Conservation (phyloP, 2,888 invertebrate species). For the Scaptomyza tumidula region DNA sequence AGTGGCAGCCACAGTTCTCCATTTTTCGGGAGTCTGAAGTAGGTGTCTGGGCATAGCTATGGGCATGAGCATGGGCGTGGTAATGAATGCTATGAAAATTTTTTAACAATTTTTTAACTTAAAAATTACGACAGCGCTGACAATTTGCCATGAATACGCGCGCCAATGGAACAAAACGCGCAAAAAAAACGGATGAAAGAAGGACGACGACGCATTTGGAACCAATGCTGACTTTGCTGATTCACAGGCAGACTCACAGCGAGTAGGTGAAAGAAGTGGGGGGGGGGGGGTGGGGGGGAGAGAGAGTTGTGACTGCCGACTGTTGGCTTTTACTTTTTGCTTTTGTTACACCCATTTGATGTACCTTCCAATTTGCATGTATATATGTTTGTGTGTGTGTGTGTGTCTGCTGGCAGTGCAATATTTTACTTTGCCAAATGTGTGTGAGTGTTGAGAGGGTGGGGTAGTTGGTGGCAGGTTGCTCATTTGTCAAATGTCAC, state of each 20-base stretch:
- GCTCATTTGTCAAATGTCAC: constrained; percentile 82
- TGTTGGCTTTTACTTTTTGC: constrained; percentile 57
- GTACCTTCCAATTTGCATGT: constrained; percentile 69
- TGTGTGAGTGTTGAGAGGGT: constrained; percentile 5
- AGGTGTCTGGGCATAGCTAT: constrained; percentile 10
- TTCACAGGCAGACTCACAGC: constrained; percentile 41
- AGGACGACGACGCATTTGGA: constrained; percentile 1
- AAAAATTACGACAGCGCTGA: constrained; percentile 80
- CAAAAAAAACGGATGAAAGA: neutral
- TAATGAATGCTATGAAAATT: constrained; percentile 78
- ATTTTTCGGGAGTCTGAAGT: constrained; percentile 8
- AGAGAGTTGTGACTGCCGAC: constrained; percentile 30
- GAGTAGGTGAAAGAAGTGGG: neutral
- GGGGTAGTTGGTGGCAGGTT: constrained; percentile 30
- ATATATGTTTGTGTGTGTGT: constrained; percentile 16
- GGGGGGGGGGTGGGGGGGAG: neutral
- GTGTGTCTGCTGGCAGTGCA: constrained; percentile 59
- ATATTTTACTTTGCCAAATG: constrained; percentile 74
- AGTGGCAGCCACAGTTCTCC: constrained; percentile 25
- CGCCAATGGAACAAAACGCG: constrained; percentile 38
- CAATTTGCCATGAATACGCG: constrained; percentile 66
- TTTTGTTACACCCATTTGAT: constrained; percentile 74
- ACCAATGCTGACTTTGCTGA: constrained; percentile 47
- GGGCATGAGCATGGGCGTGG: constrained; percentile 40
- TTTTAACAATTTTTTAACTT: constrained; percentile 79